Evolutionary conservation across 2,797 vertebrate species (phyloP).

Genomic region (Hippocampus kuda): DNA sequence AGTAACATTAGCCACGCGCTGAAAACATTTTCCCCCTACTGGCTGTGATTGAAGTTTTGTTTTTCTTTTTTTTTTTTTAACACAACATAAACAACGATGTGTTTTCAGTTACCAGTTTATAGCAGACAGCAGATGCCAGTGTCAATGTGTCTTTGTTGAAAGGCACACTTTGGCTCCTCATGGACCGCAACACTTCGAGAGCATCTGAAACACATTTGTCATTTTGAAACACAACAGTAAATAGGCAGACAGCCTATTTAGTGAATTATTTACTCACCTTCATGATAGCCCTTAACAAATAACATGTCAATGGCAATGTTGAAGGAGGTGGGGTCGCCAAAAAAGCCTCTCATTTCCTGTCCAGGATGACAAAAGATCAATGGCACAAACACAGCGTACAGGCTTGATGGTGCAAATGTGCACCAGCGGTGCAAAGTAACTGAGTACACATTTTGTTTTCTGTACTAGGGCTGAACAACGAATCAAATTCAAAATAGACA

Average conservation of each 20-base stretch:
- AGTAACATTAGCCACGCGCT: too few relatives aligned
- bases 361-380: constrained; percentile 15
- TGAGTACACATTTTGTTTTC: too few relatives aligned
- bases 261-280: constrained; percentile 63
- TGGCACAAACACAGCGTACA: neutral
- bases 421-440: too few relatives aligned
- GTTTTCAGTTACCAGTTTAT: constrained; percentile 75
- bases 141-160: constrained; percentile 75
- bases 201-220: constrained; percentile 61
- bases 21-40: neutral
- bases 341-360: constrained; percentile 80
- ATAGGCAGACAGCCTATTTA: too few relatives aligned
- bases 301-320: constrained; percentile 87
- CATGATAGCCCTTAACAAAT: constrained; percentile 78
- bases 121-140: constrained; percentile 78
- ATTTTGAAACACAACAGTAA: neutral
- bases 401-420: neutral
- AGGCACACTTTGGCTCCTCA: constrained; percentile 71
- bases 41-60: neutral
- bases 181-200: constrained; percentile 73
- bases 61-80: neutral
- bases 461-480: too few relatives aligned
- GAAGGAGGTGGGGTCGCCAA: constrained; percentile 81
- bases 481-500: too few relatives aligned
- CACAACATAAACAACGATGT: neutral